Percentiles rank a stretch among this genome's conserved stretches.
Conservation (phyloP, 1,140 invertebrate genomes). For the Latrodectus geometricus region DNA sequence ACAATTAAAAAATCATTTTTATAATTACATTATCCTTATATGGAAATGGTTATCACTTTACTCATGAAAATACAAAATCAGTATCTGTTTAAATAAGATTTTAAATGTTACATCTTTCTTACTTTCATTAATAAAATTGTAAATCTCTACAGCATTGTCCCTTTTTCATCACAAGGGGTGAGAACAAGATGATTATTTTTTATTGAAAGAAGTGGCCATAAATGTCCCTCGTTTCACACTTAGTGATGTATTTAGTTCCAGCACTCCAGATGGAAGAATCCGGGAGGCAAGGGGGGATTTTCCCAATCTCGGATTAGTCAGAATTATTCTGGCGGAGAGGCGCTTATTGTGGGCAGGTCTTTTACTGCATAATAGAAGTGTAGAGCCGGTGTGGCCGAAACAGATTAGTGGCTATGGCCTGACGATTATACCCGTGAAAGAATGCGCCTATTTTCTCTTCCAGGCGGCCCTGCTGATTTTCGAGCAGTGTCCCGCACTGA, state of each 20-base stretch:
- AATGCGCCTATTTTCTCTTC: constrained; percentile 46
- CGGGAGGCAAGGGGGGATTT: constrained; percentile 42
- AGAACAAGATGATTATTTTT: not conserved
- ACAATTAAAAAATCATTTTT: too few species aligned
- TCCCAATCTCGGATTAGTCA: constrained; percentile 58
- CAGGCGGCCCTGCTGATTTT: constrained; percentile 25
- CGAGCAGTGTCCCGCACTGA: constrained; percentile 44
- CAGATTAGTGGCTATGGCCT: constrained; percentile 60
- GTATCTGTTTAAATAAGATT: too few species aligned
- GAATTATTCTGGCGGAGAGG: constrained; percentile 58
- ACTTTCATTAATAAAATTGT: too few species aligned
- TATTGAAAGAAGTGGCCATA: constrained; percentile 2
- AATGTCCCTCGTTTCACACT: constrained; percentile 6
- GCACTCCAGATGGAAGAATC: constrained; percentile 55
- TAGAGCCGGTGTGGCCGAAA: constrained; percentile 34
- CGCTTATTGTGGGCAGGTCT: constrained; percentile 45
- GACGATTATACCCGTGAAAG: constrained; percentile 54
- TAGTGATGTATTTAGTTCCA: constrained; percentile 24
- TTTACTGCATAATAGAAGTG: constrained; percentile 59
- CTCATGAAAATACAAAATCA: too few species aligned
- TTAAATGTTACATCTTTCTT: too few species aligned
- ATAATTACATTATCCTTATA: too few species aligned
- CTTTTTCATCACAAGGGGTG: too few species aligned
- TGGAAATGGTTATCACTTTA: too few species aligned
- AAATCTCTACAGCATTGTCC: too few species aligned